Conservation (phyloP, 1,140 invertebrate genomes). For the Drosophila oshimai region DNA sequence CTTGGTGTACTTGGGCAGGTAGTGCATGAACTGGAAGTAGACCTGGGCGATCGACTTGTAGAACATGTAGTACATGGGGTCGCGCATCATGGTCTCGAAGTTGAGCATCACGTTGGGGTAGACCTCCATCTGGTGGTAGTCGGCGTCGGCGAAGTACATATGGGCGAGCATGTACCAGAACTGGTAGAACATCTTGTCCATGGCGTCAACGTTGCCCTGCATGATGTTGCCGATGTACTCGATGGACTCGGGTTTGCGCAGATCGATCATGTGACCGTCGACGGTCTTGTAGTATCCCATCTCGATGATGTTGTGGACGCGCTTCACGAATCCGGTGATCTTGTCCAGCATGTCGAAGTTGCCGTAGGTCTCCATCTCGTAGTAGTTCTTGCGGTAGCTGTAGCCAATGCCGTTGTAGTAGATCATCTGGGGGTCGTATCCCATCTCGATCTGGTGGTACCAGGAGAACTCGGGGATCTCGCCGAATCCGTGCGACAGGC, state of each 20-base stretch:
- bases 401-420: conserved; percentile 3
- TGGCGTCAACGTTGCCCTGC: background rate
- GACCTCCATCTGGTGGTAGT: conserved; percentile 76
- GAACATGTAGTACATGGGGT: conserved; percentile 86
- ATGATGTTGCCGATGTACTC: conserved; percentile 28
- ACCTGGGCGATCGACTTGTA: conserved; percentile 85
- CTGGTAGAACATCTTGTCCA: conserved; percentile 76
- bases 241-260: conserved; percentile 83
- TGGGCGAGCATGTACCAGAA: conserved; percentile 78
- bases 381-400: conserved; percentile 60
- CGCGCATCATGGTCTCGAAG: conserved; percentile 85
- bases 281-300: conserved; percentile 85
- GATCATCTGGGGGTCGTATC: conserved; percentile 1
- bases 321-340: conserved; percentile 84
- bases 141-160: conserved; percentile 59
- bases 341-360: conserved; percentile 84
- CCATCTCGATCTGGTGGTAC: conserved; percentile 81
- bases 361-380: conserved; percentile 85
- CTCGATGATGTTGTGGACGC: conserved; percentile 86
- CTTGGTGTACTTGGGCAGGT: conserved; percentile 85
- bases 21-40: conserved; percentile 84
- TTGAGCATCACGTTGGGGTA: conserved; percentile 84
- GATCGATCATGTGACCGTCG: conserved; percentile 82
- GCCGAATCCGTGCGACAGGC: conserved; percentile 85
- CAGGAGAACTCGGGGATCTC: conserved; percentile 85